A percentile compares a stretch with the other conserved stretches of the same genome.
These are phyloP conservation scores for Drosophila pachea DNA, from an alignment of 1,140 invertebrate genomes.

Conservation along the genomic window DNA sequence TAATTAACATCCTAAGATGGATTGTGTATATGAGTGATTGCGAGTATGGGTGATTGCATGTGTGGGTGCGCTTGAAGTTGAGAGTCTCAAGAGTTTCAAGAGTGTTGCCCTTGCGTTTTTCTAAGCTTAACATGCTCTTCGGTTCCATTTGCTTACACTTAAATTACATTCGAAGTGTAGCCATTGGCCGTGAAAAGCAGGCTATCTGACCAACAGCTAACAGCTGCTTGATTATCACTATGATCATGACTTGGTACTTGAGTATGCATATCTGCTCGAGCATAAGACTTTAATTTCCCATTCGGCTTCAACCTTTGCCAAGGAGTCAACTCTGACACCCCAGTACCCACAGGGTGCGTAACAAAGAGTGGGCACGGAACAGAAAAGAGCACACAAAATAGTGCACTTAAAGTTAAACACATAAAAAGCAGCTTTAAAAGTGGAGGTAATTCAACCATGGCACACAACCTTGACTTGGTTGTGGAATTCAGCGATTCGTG, in stretches of 20 bases:
- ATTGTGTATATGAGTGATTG: too few relatives aligned
- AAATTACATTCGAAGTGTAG: constrained; percentile 68
- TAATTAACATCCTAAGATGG: too few relatives aligned
- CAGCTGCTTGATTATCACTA: constrained; percentile 8
- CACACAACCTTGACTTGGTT: constrained; percentile 66
- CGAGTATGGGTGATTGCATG: too few relatives aligned
- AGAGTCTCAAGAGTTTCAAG: too few relatives aligned
- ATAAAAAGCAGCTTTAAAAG: constrained; percentile 18
- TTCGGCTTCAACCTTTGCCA: constrained; percentile 70
- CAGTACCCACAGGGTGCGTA: constrained; percentile 34
- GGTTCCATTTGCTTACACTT: constrained; percentile 62
- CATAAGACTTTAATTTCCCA: constrained; percentile 71
- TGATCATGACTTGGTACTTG: constrained; percentile 36
- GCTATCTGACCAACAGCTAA: constrained; percentile 16
- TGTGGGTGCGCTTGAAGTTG: too few relatives aligned
- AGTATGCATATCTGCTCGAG: constrained; percentile 59
- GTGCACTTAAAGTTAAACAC: constrained; percentile 7
- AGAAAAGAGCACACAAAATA: not conserved
- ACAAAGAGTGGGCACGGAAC: not conserved
- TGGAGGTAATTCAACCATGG: constrained; percentile 65
- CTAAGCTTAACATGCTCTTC: constrained; percentile 35
- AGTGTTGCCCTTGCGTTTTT: constrained; percentile 46
- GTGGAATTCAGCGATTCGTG: constrained; percentile 37
- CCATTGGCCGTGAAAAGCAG: constrained; percentile 31
- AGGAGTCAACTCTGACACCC: constrained; percentile 36